Evolutionary conservation across 2,888 invertebrate species (phyloP).

Genomic region (Drosophila nr. medialis): DNA sequence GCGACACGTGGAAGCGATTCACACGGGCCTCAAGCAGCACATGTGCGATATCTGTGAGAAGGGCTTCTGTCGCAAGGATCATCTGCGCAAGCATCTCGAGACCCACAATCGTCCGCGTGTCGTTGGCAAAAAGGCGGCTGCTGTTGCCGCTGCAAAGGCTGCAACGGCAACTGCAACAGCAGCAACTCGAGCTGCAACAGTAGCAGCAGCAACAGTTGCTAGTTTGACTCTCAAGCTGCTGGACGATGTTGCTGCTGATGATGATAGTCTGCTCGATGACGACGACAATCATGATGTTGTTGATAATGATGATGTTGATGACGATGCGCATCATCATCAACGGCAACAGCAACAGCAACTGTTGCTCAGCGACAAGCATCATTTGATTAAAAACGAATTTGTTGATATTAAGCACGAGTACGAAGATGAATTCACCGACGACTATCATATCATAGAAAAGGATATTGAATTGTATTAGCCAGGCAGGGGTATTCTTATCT

Average conservation of each 20-base stretch:
- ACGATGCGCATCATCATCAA: conserved; percentile 41
- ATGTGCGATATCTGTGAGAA: conserved; percentile 93
- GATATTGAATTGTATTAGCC: conserved; percentile 72
- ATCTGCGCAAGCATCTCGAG: conserved; percentile 94
- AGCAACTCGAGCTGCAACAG: conserved; percentile 1
- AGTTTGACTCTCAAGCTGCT: conserved; percentile 36
- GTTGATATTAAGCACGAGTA: conserved; percentile 63
- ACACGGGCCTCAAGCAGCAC: conserved; percentile 94
- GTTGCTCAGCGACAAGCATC: conserved; percentile 39
- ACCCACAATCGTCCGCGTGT: conserved; percentile 88
- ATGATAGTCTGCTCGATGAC: conserved; percentile 66
- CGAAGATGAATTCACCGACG: conserved; percentile 64
- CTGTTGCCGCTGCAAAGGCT: conserved; percentile 45
- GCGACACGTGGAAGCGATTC: conserved; percentile 92
- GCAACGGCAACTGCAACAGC: conserved; percentile 27
- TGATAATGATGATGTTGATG: conserved; percentile 56
- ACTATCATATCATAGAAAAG: conserved; percentile 70
- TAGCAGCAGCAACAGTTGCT: conserved; percentile 15
- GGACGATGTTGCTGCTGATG: conserved; percentile 68
- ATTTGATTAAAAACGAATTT: conserved; percentile 63
- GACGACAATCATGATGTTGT: conserved; percentile 47
- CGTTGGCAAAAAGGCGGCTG: conserved; percentile 54
- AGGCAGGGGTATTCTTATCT: not conserved
- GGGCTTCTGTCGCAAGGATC: conserved; percentile 95
- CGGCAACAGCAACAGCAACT: conserved; percentile 41